Base-by-base conservation (phyloP, 2,888 invertebrate genomes). In the Mylabris sibirica region DNA sequence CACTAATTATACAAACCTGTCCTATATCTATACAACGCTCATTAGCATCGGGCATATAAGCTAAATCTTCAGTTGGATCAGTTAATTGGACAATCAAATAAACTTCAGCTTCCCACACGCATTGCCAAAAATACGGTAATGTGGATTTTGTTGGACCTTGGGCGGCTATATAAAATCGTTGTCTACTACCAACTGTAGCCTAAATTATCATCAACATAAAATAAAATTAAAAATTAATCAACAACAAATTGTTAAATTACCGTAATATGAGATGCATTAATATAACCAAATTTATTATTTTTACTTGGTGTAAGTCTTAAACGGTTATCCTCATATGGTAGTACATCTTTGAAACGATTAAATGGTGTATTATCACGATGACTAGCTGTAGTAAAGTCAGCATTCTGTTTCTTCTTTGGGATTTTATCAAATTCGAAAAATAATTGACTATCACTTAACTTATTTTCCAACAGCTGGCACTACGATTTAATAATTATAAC, bases 251-350 rank as follows among this genome's bases (percentile, higher is more conserved):
- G 12, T n/a, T 41, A 53, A 64, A 81, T 82, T 83, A 95, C 96
- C 78, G 94, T 93, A 71, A 97, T 90, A 80, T 96, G 94, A 2
- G 96, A 96, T 1, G 97, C 97, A 86, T 97, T 97, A 75, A 97
- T 93, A 79, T 97, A 98, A 14, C 97, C 97, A 79, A 90, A 90
- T 65, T 92, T 91, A 85, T 98, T 97, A 76, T 90, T 90, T 78
- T 92, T 91, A 11, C 92, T 90, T 6, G 96, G 93, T n/a, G 91
- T 91, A 24, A 97, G 86, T 70, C 93, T 88, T 41, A 97, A 92
- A 63, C 97, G 85, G 83, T 95, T 97, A 80, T 95, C 95, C 80
- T 96, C 97, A 82, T 97, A 98, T 0, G 97, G 97, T 73, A 97
- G 87, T 76, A 94, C 91, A 82, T 93, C 93, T 69, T 89, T 88